Base-by-base conservation (phyloP, 2,113 vertebrate genomes). In the Rallus limicola region DNA sequence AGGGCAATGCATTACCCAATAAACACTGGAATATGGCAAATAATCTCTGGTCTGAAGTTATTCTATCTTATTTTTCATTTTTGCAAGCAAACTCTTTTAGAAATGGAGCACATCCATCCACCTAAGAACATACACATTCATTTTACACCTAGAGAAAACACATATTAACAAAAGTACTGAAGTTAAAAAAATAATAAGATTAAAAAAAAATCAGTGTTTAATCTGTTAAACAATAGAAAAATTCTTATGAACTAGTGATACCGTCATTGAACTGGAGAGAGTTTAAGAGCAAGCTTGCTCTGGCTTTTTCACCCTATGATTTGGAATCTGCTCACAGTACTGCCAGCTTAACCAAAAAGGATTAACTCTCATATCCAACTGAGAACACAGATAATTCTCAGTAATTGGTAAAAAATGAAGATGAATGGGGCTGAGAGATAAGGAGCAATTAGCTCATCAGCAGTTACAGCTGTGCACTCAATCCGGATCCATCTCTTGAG, bases 341-440 rank as follows among this genome's bases (percentile, higher is more conserved):
- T 99, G 98, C 98, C 98, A 98, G 99, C 99, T 99, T 99, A 99
- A 99, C 99, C 99, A 99, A 99, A 99, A 99, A 99, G 99, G 99
- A 99, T 99, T 99, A 99, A 99, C 99, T 99, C 99, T 99, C 99
- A 99, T 99, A 99, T 99, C 99, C 99, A 99, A 99, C 99, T 99
- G 99, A 99, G 99, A 99, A 99, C 99, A 99, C 99, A 99, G 99
- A 99, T 99, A 99, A 99, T 99, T 99, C 99, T 99, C 99, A 98
- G 99, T 99, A 99, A 99, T 99, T 99, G 99, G 99, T 99, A 99
- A 99, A 99, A 99, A 99, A 99, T 99, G 99, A 99, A 99, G 99
- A 99, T 99, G 99, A 99, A 99, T 99, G 99, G 99, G 99, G 99
- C 99, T 99, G 99, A 99, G 98, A 99, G 99, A 99, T 99, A 99